Conservation (phyloP, 2,888 invertebrate genomes). For the Amphipyra berbera region DNA sequence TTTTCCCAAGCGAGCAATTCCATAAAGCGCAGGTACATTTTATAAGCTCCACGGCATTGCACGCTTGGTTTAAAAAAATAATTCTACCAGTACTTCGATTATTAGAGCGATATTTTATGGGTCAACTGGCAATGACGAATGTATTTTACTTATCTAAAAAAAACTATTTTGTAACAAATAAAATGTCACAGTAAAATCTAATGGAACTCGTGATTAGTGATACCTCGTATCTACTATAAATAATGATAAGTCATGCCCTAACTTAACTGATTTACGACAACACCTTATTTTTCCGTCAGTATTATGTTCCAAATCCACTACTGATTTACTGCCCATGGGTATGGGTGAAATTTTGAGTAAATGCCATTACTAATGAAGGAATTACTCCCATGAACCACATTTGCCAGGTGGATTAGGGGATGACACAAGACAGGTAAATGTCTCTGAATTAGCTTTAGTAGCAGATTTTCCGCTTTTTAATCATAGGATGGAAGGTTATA, state of each 20-base stretch:
- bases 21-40: conserved; percentile 71
- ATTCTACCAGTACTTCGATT: conserved; percentile 55
- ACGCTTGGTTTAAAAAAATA: conserved; percentile 62
- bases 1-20: conserved; percentile 70
- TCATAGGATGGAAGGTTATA: no score
- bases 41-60: conserved; percentile 65
- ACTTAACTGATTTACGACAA: no score
- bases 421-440: no score
- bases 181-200: conserved; percentile 2
- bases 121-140: conserved; percentile 34
- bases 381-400: no score
- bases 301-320: no score
- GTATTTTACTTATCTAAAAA: background rate
- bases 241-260: background rate
- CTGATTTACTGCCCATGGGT: no score
- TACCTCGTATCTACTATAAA: background rate
- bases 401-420: no score
- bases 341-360: no score
- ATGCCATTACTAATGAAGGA: no score
- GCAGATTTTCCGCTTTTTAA: no score
- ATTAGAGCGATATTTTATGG: conserved; percentile 54
- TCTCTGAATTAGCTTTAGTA: no score
- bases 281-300: no score
- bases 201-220: conserved; percentile 1
- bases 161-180: background rate